phyloP scores from a whole-genome alignment of 2,797 vertebrate genomes.

The Amblyopsis hoosieri region DNA sequence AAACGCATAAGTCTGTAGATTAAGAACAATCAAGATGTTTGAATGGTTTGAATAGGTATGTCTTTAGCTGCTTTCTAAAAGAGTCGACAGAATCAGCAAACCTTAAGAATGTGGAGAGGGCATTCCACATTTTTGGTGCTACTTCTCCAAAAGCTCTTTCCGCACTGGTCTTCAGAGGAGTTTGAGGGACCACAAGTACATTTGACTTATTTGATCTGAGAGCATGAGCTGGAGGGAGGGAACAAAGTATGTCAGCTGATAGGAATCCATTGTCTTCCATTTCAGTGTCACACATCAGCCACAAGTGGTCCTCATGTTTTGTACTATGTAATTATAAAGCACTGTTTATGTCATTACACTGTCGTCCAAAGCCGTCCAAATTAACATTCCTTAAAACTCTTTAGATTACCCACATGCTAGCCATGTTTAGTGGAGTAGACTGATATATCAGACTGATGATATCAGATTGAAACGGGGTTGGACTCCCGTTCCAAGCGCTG shows the following conservation, averaged over 20 bases:
- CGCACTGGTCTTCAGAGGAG: too few species aligned
- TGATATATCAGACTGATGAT: background rate
- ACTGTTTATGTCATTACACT: constrained; percentile 38
- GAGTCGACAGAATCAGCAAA: background rate
- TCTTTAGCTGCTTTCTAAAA: background rate
- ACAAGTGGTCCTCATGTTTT: constrained; percentile 12
- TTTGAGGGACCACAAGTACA: too few species aligned
- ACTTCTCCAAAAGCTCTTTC: too few species aligned
- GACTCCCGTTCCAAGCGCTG: constrained; percentile 44
- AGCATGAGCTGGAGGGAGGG: too few species aligned
- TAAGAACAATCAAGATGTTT: too few species aligned
- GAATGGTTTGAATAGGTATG: too few species aligned
- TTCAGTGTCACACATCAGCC: constrained; percentile 15
- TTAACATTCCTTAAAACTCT: constrained; percentile 46
- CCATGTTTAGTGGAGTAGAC: constrained; percentile 34
- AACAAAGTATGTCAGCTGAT: too few species aligned
- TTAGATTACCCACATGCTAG: constrained; percentile 57
- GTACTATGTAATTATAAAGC: constrained; percentile 32
- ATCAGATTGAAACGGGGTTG: constrained; percentile 40
- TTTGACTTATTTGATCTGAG: too few species aligned
- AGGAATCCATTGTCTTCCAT: too few species aligned
- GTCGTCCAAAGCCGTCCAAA: constrained; percentile 22
- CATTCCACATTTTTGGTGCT: too few species aligned
- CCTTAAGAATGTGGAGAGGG: too few species aligned
- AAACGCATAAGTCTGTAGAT: too few species aligned